phyloP scores from a whole-genome alignment of 2,113 vertebrate genomes.

The Poeciliopsis turrubarensis region DNA sequence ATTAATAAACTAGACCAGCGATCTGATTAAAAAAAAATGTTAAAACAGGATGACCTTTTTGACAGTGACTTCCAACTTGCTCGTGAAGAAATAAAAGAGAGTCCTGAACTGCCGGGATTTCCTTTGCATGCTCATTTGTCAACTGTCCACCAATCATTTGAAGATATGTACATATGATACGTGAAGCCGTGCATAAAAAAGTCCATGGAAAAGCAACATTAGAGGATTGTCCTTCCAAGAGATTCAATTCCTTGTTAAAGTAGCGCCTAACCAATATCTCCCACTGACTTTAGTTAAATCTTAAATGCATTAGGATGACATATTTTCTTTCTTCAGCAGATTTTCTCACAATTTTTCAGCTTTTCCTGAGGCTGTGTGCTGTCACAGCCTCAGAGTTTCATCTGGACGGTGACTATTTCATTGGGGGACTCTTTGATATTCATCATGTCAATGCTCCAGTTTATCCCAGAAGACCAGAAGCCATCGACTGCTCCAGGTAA shows the following conservation, averaged over 20 bases:
- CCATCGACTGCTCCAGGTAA: conserved; percentile 67
- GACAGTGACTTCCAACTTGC: background rate
- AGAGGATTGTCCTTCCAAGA: background rate
- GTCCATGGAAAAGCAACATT: conserved; percentile 37
- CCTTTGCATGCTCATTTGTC: conserved; percentile 52
- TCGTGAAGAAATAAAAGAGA: background rate
- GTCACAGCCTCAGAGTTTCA: conserved; percentile 58
- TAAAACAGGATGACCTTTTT: background rate
- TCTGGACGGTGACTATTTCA: conserved; percentile 65
- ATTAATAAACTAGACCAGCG: background rate
- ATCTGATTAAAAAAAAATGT: background rate
- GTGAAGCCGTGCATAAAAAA: background rate
- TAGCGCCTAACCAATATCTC: too few relatives aligned
- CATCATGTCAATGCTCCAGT: conserved; percentile 9
- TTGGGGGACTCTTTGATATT: conserved; percentile 70
- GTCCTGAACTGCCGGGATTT: background rate
- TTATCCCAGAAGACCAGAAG: conserved; percentile 32
- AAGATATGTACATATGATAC: background rate
- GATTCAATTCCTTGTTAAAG: background rate
- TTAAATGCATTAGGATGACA: conserved; percentile 20
- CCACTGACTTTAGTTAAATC: background rate
- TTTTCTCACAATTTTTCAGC: conserved; percentile 11
- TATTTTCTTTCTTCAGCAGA: conserved; percentile 14
- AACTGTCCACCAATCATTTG: conserved; percentile 10
- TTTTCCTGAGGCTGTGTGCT: background rate